Evolutionary conservation across 2,888 invertebrate species (phyloP), one percentile per base, ranked within the genome.

Genomic region (Isotomurus palustris): DNA sequence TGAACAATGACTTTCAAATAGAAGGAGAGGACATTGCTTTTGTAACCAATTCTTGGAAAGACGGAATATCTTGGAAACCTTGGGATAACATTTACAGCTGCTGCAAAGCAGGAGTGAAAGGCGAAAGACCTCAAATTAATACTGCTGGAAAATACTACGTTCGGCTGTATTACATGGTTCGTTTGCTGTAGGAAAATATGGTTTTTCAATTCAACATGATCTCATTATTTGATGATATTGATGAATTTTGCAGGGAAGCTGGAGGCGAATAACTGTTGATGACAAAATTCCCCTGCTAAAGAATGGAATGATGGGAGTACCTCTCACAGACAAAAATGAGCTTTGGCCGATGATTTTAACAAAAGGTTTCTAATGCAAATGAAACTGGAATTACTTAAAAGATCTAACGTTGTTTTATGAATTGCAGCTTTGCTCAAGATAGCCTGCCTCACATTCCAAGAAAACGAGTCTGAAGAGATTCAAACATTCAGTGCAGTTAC

Each of bases 181-280:
- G 12, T 49, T 36, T n/a, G n/a, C n/a, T n/a, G n/a, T n/a, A n/a
- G n/a, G n/a, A n/a, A n/a, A n/a, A n/a, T n/a, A n/a, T n/a, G n/a
- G n/a, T 10, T 32, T 10, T 32, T 10, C 12, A 32, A 32, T 12
- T n/a, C n/a, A n/a, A n/a, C n/a, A n/a, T n/a, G n/a, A 32, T 32
- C 12, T 32, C 12, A 32, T 10, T 32, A 32, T 32, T 32, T 10
- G 8, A 32, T 32, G n/a, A n/a, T n/a, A n/a, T n/a, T n/a, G n/a
- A n/a, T n/a, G n/a, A n/a, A n/a, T n/a, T n/a, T 2, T 28, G 25
- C n/a, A 59, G 58, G 65, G 62, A 2, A 21, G 52, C 1, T 65
- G 65, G 65, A 55, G 65, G 40, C 50, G 57, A 8, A 65, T 65
- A n/a, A 35, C 53, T 5, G 65, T 65, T 8, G 65, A 65, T 35